These are phyloP conservation scores for Montipora efflorescens DNA, from an alignment of 64 coral and sea anemone genomes.

Conservation along the genomic window DNA sequence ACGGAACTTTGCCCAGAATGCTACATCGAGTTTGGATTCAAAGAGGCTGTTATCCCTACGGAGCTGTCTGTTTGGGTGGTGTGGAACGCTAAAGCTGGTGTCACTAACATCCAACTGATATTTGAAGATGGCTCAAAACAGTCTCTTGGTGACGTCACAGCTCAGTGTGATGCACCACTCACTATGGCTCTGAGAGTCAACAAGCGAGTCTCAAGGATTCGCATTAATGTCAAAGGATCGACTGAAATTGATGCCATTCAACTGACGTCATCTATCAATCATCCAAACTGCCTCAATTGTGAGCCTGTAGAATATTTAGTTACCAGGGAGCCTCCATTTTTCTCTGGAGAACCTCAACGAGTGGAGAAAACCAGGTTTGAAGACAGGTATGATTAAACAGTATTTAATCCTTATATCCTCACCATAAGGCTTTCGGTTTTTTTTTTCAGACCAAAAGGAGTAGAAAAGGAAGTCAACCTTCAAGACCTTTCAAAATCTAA, in stretches of 20 bases:
- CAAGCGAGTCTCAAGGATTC: conserved; percentile 82
- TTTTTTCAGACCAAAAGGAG: no score
- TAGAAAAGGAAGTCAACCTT: no score
- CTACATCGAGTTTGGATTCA: conserved; percentile 91
- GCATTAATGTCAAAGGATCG: conserved; percentile 61
- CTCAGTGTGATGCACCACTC: conserved; percentile 89
- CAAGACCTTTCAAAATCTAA: no score
- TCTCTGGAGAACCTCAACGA: conserved; percentile 1
- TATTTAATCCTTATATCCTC: background rate
- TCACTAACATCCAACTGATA: conserved; percentile 80
- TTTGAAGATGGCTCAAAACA: conserved; percentile 62
- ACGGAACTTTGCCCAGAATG: conserved; percentile 28
- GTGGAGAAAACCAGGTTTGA: conserved; percentile 69
- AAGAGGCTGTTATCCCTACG: conserved; percentile 83
- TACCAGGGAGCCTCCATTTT: conserved; percentile 81
- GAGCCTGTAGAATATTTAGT: conserved; percentile 75
- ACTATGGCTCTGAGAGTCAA: conserved; percentile 77
- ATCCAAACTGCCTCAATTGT: conserved; percentile 93
- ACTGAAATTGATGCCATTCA: conserved; percentile 91
- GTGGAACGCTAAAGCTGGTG: conserved; percentile 61
- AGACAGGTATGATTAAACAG: conserved; percentile 71
- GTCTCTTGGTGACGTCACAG: conserved; percentile 87
- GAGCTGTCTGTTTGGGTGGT: conserved; percentile 82
- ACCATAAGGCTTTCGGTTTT: background rate
- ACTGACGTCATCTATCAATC: conserved; percentile 89